Base-by-base conservation (phyloP, 2,797 vertebrate genomes). In the Poecilia wingei region DNA sequence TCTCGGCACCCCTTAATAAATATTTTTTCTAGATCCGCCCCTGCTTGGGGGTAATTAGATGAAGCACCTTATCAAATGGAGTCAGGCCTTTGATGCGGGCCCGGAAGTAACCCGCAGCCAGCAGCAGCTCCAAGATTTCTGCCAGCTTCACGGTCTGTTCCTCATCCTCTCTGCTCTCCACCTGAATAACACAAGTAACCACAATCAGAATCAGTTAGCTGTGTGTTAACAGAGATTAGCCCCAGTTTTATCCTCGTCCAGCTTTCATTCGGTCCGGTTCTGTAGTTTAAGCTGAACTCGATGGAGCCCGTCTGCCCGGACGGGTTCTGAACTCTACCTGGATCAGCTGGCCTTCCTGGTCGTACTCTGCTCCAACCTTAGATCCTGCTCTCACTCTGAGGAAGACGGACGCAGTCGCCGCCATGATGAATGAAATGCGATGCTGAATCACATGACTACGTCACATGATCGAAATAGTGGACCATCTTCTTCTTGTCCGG, bases 31-130 rank as follows among this genome's bases (percentile, higher is more conserved):
- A 49, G 47, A 49, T 49, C 18, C 47, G 18, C 18, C 47, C 47
- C 18, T 49, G 6, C 47, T 41, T 49, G 49, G 53, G 9, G 25
- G 1, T 57, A 18, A 22, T 39, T 41, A 22, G 22, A 41, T 41
- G 8, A 5, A 4, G 0, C 49, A 79, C 98, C 97, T 99, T 99
- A 89, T 99, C 98, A 88, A 99, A 99, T 2, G 98, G 96, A 1
- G 98, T 98, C 41, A 99, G 92, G 1, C 98, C 98, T 91, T 99
- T 99, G 89, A 99, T 99, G 75, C 98, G 95, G 39, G 98, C 98
- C 83, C 98, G 93, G 90, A 99, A 99, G 94, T 99, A 99, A 6
- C 98, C 98, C 77, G 98, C 98, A 39, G 98, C 98, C 87, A 99
- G 95, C 92, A 99, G 94, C 4, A 99, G 95, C 89, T 99, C 98